Conservation (phyloP, 2,113 vertebrate species). For the Prionailurus bengalensis region DNA sequence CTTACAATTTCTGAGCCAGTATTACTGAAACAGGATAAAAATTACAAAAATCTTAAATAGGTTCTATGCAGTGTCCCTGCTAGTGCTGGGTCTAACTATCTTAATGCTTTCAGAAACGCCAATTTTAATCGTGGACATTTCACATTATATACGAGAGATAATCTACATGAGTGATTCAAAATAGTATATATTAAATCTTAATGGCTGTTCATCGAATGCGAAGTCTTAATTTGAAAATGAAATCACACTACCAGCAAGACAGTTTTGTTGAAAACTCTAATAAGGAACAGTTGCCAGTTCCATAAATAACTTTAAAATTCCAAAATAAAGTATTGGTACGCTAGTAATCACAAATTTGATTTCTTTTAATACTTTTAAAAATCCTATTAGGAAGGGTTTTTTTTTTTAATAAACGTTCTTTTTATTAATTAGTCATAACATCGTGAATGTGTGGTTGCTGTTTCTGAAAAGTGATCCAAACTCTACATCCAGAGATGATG, state of each 20-base stretch:
- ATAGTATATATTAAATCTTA: slow-evolving; percentile 77
- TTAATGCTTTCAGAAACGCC: slow-evolving; percentile 77
- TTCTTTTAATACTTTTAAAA: slow-evolving; percentile 83
- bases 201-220: slow-evolving; percentile 82
- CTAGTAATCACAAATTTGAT: slow-evolving; percentile 76
- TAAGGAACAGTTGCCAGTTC: slow-evolving; percentile 79
- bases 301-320: slow-evolving; percentile 80
- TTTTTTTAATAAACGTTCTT: slow-evolving; percentile 75
- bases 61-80: not conserved
- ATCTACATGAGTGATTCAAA: slow-evolving; percentile 76
- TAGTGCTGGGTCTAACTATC: slow-evolving; percentile 5
- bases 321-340: slow-evolving; percentile 77
- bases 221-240: slow-evolving; percentile 79
- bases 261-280: slow-evolving; percentile 79
- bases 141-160: slow-evolving; percentile 58
- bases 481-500: slow-evolving; percentile 75
- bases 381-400: slow-evolving; percentile 81
- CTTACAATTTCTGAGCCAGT: slow-evolving; percentile 71
- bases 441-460: slow-evolving; percentile 72
- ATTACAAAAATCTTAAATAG: slow-evolving; percentile 1
- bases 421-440: slow-evolving; percentile 80
- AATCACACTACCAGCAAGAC: slow-evolving; percentile 87
- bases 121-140: slow-evolving; percentile 77
- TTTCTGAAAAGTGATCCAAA: slow-evolving; percentile 83
- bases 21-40: slow-evolving; percentile 61